Conservation (phyloP, 2,113 vertebrate species). For the Thryonomys swinderianus region DNA sequence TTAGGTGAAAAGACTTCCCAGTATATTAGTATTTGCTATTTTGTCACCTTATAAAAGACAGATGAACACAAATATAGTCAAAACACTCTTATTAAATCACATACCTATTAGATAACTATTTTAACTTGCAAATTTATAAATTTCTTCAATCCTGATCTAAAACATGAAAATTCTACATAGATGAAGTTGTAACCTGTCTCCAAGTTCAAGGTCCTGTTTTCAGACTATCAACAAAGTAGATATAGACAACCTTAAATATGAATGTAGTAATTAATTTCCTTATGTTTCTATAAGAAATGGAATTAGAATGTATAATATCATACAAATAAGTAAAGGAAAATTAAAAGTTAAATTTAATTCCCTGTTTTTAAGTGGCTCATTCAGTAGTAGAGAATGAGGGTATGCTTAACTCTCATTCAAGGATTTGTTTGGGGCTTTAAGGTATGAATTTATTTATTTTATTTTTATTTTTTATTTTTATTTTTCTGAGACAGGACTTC, state of each 20-base stretch:
- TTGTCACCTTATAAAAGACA: neutral
- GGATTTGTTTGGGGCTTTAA: neutral
- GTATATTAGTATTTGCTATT: neutral
- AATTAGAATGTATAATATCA: neutral
- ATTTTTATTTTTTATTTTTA: no score
- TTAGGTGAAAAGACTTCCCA: neutral
- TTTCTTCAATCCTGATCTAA: neutral
- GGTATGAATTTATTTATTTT: no score
- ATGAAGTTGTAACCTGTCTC: neutral
- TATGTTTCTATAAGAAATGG: neutral
- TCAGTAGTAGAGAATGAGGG: neutral
- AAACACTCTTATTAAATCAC: neutral
- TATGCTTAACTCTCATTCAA: neutral
- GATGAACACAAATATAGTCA: neutral
- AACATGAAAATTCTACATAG: neutral
- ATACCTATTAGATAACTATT: neutral
- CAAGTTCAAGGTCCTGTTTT: neutral
- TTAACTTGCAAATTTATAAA: neutral
- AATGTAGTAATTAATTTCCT: neutral
- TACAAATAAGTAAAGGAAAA: neutral
- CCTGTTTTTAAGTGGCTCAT: neutral
- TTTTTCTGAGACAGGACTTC: no score
- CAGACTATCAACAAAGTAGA: neutral
- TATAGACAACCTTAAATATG: neutral
- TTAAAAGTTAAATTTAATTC: neutral